These are phyloP conservation scores for Clamator glandarius DNA, from an alignment of 2,797 vertebrate genomes.

Conservation along the genomic window DNA sequence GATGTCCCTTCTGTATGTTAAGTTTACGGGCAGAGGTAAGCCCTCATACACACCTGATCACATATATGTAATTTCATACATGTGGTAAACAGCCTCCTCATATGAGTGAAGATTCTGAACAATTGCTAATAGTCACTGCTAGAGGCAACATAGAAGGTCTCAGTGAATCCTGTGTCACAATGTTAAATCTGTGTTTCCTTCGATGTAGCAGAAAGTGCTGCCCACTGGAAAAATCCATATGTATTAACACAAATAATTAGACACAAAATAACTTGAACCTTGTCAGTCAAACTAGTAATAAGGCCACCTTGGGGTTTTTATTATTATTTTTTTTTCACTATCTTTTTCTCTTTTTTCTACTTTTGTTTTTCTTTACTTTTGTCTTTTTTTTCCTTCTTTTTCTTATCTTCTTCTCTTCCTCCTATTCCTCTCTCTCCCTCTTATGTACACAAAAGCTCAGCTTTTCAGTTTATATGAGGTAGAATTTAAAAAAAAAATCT, in stretches of 20 bases:
- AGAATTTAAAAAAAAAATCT: background rate
- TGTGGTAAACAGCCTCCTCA: background rate
- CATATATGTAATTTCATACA: background rate
- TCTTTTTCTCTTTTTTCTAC: no score
- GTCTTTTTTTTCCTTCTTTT: accelerated
- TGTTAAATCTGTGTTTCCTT: background rate
- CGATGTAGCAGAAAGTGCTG: background rate
- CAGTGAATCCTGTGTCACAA: no score
- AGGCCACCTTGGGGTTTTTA: no score
- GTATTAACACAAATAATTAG: background rate
- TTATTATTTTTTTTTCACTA: no score
- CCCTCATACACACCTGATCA: no score
- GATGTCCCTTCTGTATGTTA: background rate
- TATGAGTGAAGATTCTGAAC: background rate
- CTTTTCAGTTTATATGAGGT: background rate
- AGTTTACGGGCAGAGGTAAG: background rate
- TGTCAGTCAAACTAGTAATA: background rate
- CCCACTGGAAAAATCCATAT: background rate
- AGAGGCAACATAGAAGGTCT: background rate
- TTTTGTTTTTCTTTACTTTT: background rate
- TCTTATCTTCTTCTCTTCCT: no score
- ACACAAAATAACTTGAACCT: background rate
- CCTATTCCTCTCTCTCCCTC: background rate
- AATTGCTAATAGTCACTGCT: background rate
- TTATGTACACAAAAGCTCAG: background rate